These are phyloP conservation scores for Propsilocerus akamusi DNA, from an alignment of 1,140 invertebrate genomes.

Conservation along the genomic window DNA sequence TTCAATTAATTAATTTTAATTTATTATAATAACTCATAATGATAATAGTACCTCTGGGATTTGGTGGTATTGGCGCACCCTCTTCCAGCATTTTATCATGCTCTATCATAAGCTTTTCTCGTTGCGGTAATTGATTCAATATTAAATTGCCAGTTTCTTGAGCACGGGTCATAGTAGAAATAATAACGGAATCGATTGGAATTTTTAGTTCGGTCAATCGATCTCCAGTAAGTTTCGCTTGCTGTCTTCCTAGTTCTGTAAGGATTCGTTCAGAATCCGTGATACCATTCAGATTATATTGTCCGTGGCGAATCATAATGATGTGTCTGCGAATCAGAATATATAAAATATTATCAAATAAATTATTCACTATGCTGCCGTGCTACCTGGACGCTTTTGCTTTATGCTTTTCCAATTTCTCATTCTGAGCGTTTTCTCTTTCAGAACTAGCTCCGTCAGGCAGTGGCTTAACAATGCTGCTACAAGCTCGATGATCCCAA, in stretches of 20 bases:
- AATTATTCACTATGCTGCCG: neutral
- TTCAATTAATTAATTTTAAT: constrained; percentile 74
- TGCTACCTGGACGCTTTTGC: constrained; percentile 57
- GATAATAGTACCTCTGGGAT: too few species aligned
- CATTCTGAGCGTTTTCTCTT: constrained; percentile 43
- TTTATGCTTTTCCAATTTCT: constrained; percentile 35
- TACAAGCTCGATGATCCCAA: constrained; percentile 71
- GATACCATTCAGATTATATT: constrained; percentile 61
- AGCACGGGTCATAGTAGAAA: constrained; percentile 87
- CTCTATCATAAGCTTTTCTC: constrained; percentile 28
- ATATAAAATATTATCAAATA: constrained; percentile 5
- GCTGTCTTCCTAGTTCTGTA: constrained; percentile 65
- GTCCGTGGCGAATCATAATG: constrained; percentile 86
- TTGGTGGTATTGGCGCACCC: constrained; percentile 70
- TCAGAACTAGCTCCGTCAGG: constrained; percentile 26
- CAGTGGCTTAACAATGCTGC: constrained; percentile 43
- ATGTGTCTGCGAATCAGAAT: constrained; percentile 47
- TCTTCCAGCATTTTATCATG: constrained; percentile 69
- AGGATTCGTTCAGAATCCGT: constrained; percentile 57
- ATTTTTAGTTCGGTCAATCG: constrained; percentile 53
- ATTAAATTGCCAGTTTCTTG: constrained; percentile 81
- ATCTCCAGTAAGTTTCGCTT: constrained; percentile 66
- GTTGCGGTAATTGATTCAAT: constrained; percentile 33
- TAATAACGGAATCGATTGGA: constrained; percentile 57
- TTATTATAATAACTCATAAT: constrained; percentile 44